Evolutionary conservation across 2,113 vertebrate genomes (phyloP), one percentile per base, ranked within the genome.

Genomic region (Takifugu bimaculatus): DNA sequence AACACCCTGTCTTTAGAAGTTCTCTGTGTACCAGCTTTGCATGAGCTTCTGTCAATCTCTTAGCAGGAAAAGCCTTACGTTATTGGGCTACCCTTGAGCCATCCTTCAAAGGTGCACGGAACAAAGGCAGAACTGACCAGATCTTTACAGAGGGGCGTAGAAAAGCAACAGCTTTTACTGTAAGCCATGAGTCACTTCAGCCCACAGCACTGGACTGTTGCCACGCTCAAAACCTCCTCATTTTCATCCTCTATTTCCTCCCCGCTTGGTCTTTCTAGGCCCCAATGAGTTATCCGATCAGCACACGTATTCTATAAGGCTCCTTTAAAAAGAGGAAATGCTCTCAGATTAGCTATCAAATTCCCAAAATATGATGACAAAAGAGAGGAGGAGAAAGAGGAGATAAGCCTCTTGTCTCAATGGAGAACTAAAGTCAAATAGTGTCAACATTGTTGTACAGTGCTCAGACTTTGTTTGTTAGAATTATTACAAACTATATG

Each of bases 111-210:
- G 74, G 77, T 10, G 0, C 57, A 68, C 61, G 51, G 66, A 82
- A 75, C 57, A 75, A 81, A 60, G 78, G 68, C 72, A 82, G 71
- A 82, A 65, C 45, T 27, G 44, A 66, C 50, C 59, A 20, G 52
- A 63, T 5, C 63, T 79, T 78, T 82, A 84, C 60, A 81, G 77
- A 81, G 76, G 85, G 87, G 87, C 20, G 87, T 85, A 80, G 87
- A 82, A 72, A 80, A 69, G 80, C 72, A 68, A 81, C 82, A 84
- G 82, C 81, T 84, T 88, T 89, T 90, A 89, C 88, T 77, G 85
- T 87, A 88, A 90, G 79, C 84, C 71, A 74, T 90, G 90, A 90
- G 78, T 91, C 87, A 90, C 86, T 79, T 60, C 86, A 86, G 81
- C 85, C 87, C 85, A 87, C 85, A 84, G 68, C 67, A 76, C 81